Percentiles rank a stretch among this genome's conserved stretches.
phyloP scores from a whole-genome alignment of 1,140 invertebrate species.

The Monomorium pharaonis region DNA sequence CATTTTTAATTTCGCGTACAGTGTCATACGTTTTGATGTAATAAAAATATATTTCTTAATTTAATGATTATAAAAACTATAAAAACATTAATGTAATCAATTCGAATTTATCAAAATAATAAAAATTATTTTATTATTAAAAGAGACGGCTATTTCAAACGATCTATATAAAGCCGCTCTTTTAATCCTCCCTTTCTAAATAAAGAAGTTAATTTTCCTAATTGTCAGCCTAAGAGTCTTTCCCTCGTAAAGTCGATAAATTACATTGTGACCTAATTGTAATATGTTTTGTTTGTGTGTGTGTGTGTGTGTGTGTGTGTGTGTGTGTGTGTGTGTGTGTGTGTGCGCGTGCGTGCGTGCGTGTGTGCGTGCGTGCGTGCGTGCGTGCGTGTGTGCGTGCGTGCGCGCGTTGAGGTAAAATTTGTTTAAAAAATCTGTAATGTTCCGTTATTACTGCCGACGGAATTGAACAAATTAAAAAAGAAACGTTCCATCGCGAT shows the following conservation, averaged over 20 bases:
- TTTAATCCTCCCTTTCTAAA: background rate
- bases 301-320: too few relatives aligned
- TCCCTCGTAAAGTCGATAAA: background rate
- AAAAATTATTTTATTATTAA: background rate
- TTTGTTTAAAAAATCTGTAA: background rate
- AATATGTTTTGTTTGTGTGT: too few relatives aligned
- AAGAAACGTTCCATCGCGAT: constrained; percentile 24
- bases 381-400: too few relatives aligned
- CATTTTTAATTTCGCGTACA: background rate
- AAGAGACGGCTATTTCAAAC: background rate
- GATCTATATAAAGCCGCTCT: background rate
- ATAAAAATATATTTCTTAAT: background rate
- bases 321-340: too few relatives aligned
- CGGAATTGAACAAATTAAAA: background rate
- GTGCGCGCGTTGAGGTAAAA: too few relatives aligned
- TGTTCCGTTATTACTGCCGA: background rate
- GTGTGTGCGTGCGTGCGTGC: too few relatives aligned
- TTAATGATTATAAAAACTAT: background rate
- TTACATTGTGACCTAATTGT: background rate
- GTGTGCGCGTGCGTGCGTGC: too few relatives aligned
- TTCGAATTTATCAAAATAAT: background rate
- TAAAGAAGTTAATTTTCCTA: constrained; percentile 15
- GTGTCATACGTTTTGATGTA: background rate
- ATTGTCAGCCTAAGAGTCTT: background rate
- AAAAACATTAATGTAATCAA: background rate